Evolutionary conservation across 1,140 invertebrate genomes (phyloP), one percentile per base, ranked within the genome.

Genomic region (Drosophila tropicalis): DNA sequence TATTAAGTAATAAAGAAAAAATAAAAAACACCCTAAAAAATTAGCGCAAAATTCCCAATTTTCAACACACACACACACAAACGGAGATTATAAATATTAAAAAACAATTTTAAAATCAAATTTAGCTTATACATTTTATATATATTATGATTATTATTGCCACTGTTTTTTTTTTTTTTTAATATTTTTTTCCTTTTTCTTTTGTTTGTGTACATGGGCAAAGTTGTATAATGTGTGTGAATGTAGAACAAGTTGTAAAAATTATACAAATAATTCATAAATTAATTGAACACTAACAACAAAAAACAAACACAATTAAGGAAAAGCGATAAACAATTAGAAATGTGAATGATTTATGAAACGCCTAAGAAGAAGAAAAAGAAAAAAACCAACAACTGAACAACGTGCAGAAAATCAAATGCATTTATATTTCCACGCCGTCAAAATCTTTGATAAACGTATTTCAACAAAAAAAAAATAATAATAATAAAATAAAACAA

Each of bases 1-100:
- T 89, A 62, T 84, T 89, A 89, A 84, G 85, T 81, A 90, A 76
- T 72, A 39, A 39, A 13, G 3, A 39, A 13, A 51, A 80, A 72
- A 58, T 72, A 62, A 67, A 79, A 71, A 77, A 55, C 76, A 76
- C 76, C 29, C 44, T 75, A 72, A 69, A 19, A 69, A 87, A 63
- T 89, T 87, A 87, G 84, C 84, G 84, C 84, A 89, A 89, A 87
- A 65, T 82, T 69, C 83, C 76, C 79, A 86, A 87, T 82, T 86
- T 87, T 79, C 74, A 75, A 85, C 83, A 51, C 67, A 81, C 72
- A 51, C 22, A 70, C 69, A 76, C 75, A 82, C 44, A 22, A 51
- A 51, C 44, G 44, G 79, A 86, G 83, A 86, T 87, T 87, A 87
- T 87, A 89, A 82, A 87, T 87, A 82, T 82, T 63, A 76, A 85